phyloP scores from a whole-genome alignment of 2,113 vertebrate species.

The Cyanoliseus patagonus region DNA sequence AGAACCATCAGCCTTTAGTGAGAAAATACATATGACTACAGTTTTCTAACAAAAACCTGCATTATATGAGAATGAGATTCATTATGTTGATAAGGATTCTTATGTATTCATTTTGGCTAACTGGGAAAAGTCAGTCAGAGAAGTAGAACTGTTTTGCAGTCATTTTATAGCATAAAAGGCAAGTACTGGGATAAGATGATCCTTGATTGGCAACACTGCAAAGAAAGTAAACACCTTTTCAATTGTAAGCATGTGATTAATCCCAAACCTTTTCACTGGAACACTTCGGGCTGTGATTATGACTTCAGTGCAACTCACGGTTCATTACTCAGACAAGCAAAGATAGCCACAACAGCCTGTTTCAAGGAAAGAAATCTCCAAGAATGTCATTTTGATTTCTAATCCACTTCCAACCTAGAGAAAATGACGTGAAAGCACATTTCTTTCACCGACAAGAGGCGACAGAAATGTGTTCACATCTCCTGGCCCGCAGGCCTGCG shows the following conservation, averaged over 20 bases:
- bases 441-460: background rate
- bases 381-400: background rate
- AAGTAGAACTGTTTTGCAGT: background rate
- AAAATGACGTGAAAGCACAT: background rate
- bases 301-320: accelerated
- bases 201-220: background rate
- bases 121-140: background rate
- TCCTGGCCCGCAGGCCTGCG: background rate
- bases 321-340: background rate
- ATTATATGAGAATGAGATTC: constrained; percentile 42
- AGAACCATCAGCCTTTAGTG: constrained; percentile 13
- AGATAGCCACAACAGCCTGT: background rate
- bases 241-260: background rate
- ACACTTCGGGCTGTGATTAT: background rate
- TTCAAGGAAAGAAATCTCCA: background rate
- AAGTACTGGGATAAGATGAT: background rate
- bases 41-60: constrained; percentile 50
- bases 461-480: background rate
- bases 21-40: constrained; percentile 5
- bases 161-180: background rate
- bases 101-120: constrained; percentile 13
- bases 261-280: background rate
- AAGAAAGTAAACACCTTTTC: background rate
- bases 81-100: constrained; percentile 44
- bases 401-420: background rate